phyloP scores from a whole-genome alignment of 2,888 invertebrate species.

The Marronus borbonicus region DNA sequence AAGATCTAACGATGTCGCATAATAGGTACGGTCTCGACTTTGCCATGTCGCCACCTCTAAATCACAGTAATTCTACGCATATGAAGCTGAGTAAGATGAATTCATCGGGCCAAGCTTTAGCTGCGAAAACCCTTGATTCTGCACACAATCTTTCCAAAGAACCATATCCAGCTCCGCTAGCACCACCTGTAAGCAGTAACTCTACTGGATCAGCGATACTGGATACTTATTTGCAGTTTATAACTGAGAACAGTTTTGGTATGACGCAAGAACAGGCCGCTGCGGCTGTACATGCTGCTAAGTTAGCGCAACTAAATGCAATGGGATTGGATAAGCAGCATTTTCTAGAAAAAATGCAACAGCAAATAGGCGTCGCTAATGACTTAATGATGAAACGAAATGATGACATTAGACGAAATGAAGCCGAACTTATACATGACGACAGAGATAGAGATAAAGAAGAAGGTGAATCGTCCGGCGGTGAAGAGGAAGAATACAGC shows the following conservation, averaged over 20 bases:
- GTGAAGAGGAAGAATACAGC: slow-evolving; percentile 74
- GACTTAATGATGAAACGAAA: slow-evolving; percentile 75
- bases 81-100: slow-evolving; percentile 72
- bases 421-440: slow-evolving; percentile 75
- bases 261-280: slow-evolving; percentile 79
- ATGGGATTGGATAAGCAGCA: slow-evolving; percentile 74
- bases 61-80: slow-evolving; percentile 60
- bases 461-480: slow-evolving; percentile 72
- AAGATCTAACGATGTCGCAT: slow-evolving; percentile 84
- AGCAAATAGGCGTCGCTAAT: slow-evolving; percentile 74
- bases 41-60: slow-evolving; percentile 72
- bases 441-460: slow-evolving; percentile 67
- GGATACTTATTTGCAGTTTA: slow-evolving; percentile 91
- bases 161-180: slow-evolving; percentile 78
- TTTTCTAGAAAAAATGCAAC: slow-evolving; percentile 77
- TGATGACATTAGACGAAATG: slow-evolving; percentile 69
- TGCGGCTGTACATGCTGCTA: slow-evolving; percentile 84
- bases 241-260: slow-evolving; percentile 86
- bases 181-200: slow-evolving; percentile 67
- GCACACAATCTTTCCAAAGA: slow-evolving; percentile 78
- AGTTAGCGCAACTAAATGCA: slow-evolving; percentile 84
- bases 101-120: slow-evolving; percentile 72
- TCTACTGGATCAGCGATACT: slow-evolving; percentile 84
- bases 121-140: slow-evolving; percentile 79
- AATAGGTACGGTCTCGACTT: slow-evolving; percentile 69